phyloP scores from a whole-genome alignment of 2,797 vertebrate species.

The Clamator glandarius region DNA sequence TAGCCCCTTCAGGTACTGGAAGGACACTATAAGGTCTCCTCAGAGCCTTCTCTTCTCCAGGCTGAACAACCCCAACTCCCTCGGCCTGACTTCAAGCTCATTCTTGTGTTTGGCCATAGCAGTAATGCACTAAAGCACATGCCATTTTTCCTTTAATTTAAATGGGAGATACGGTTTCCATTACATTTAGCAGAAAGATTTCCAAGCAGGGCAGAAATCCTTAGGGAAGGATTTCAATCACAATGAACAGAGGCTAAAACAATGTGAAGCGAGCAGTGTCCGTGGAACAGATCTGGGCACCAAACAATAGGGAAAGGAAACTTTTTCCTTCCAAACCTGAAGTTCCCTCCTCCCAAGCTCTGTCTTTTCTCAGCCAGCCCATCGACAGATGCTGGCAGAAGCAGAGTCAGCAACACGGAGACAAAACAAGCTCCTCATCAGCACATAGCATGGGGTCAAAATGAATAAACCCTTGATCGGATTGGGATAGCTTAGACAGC shows the following conservation, averaged over 20 bases:
- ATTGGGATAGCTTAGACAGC: background rate
- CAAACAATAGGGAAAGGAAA: background rate
- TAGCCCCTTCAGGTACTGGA: no score
- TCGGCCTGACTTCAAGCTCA: background rate
- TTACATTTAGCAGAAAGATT: background rate
- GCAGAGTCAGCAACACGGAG: background rate
- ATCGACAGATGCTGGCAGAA: background rate
- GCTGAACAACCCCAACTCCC: no score
- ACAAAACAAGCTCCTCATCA: background rate
- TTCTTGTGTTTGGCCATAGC: background rate
- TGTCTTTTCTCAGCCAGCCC: background rate
- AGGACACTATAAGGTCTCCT: no score
- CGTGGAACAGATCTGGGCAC: background rate
- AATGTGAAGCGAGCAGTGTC: background rate
- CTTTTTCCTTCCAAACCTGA: background rate
- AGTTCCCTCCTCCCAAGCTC: background rate
- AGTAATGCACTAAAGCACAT: background rate
- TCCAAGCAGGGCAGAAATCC: background rate
- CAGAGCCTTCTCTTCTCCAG: no score
- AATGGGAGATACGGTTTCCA: background rate
- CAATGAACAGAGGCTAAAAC: background rate
- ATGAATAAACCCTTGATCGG: background rate
- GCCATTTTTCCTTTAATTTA: background rate
- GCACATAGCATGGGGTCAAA: background rate
- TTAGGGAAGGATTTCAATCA: background rate